These are phyloP conservation scores for Pteruthius melanotis DNA, from an alignment of 2,113 vertebrate genomes.

Conservation along the genomic window DNA sequence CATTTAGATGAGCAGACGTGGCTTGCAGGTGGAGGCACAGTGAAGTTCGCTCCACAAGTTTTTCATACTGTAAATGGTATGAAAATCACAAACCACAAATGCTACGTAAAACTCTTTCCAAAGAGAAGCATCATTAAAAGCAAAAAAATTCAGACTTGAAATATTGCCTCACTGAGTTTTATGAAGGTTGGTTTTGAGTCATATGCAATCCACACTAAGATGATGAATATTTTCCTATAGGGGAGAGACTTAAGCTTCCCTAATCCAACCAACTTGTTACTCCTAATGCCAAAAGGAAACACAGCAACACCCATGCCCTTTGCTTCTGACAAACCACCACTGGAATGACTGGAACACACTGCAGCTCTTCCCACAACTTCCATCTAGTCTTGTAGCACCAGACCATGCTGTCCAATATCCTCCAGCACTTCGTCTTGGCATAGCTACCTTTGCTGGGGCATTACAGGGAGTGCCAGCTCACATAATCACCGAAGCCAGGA, in stretches of 20 bases:
- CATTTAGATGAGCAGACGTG: neutral
- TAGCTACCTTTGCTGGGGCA: neutral
- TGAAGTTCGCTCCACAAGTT: neutral
- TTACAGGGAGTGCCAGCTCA: slow-evolving; percentile 37
- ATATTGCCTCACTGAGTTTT: slow-evolving; percentile 8
- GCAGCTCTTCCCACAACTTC: slow-evolving; percentile 21
- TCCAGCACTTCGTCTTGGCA: slow-evolving; percentile 22
- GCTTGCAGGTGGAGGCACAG: neutral
- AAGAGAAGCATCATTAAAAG: neutral
- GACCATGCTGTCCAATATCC: neutral
- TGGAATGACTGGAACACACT: slow-evolving; percentile 36
- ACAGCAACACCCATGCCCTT: slow-evolving; percentile 52
- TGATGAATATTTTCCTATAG: slow-evolving; percentile 62
- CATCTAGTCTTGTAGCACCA: slow-evolving; percentile 9
- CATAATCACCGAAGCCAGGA: neutral
- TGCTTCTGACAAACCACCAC: slow-evolving; percentile 35
- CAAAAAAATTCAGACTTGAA: slow-evolving; percentile 8
- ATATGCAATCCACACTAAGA: slow-evolving; percentile 26
- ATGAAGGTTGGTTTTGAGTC: slow-evolving; percentile 52
- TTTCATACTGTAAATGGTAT: neutral
- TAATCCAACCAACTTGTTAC: slow-evolving; percentile 39
- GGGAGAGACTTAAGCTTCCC: slow-evolving; percentile 44
- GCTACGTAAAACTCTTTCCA: neutral
- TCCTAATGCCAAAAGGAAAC: slow-evolving; percentile 54
- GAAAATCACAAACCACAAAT: neutral